Evolutionary conservation across 2,888 invertebrate genomes (phyloP).

Genomic region (Drosophila meridiana): DNA sequence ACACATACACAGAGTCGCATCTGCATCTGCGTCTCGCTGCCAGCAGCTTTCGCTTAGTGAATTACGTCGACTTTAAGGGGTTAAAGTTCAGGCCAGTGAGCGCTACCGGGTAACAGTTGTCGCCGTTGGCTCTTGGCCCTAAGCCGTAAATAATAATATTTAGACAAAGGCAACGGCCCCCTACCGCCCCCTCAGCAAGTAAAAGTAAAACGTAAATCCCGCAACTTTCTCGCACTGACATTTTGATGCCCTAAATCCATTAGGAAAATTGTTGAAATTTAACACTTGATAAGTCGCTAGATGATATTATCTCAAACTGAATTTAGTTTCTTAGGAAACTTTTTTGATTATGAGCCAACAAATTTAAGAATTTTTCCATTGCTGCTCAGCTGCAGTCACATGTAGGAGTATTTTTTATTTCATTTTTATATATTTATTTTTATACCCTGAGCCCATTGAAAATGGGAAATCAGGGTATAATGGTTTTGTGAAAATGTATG

Average conservation of each 20-base stretch:
- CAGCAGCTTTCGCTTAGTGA: conserved; percentile 76
- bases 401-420: neutral
- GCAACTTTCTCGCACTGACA: conserved; percentile 40
- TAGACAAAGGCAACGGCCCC: conserved; percentile 60
- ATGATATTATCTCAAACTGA: neutral
- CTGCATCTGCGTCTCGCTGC: conserved; percentile 57
- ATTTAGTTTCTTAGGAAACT: neutral
- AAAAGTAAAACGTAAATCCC: conserved; percentile 21
- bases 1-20: conserved; percentile 17
- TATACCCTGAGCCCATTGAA: too few species aligned
- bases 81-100: conserved; percentile 70
- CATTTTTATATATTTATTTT: conserved; percentile 3
- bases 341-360: neutral
- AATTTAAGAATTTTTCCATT: conserved; percentile 1
- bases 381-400: neutral
- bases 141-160: conserved; percentile 81
- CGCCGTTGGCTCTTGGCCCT: conserved; percentile 73
- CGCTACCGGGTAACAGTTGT: conserved; percentile 77
- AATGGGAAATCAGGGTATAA: too few species aligned
- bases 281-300: conserved; percentile 29
- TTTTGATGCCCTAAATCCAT: conserved; percentile 58
- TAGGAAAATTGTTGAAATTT: conserved; percentile 49
- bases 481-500: too few species aligned
- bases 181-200: neutral
- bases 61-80: conserved; percentile 77